phyloP scores from a whole-genome alignment of 2,888 invertebrate genomes.

The Branchipolynoe longqiensis region DNA sequence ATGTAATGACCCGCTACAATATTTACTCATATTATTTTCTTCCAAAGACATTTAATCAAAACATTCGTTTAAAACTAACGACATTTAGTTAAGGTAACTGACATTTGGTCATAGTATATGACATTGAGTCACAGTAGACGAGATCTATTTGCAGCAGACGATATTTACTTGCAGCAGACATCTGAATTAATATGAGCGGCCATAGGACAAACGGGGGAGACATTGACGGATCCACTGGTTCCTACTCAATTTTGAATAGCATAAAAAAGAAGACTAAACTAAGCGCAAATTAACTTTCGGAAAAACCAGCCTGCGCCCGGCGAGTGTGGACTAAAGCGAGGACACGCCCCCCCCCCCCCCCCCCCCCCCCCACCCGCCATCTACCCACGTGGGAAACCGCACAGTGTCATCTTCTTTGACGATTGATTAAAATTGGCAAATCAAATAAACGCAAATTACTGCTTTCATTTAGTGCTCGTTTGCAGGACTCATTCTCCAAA shows the following conservation, averaged over 20 bases:
- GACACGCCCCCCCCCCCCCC: too few species aligned
- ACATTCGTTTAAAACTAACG: neutral
- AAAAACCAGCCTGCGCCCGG: neutral
- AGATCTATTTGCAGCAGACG: too few species aligned
- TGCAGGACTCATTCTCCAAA: conserved; percentile 36
- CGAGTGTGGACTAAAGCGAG: neutral
- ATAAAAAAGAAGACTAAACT: too few species aligned
- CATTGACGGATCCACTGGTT: neutral
- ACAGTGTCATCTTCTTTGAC: neutral
- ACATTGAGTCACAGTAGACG: too few species aligned
- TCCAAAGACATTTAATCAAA: neutral
- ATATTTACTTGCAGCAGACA: too few species aligned
- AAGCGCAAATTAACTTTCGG: too few species aligned
- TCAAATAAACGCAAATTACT: conserved; percentile 46
- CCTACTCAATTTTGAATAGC: conserved; percentile 7
- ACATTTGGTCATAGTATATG: neutral
- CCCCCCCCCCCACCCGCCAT: too few species aligned
- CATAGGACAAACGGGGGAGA: too few species aligned
- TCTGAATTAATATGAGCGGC: too few species aligned
- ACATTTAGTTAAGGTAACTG: neutral
- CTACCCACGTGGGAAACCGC: conserved; percentile 18
- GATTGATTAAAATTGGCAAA: conserved; percentile 42
- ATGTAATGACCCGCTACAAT: too few species aligned
- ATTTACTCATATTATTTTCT: too few species aligned
- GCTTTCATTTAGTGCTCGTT: conserved; percentile 31